Evolutionary conservation across 1,140 invertebrate species (phyloP).

Genomic region (Phthorimaea operculella): DNA sequence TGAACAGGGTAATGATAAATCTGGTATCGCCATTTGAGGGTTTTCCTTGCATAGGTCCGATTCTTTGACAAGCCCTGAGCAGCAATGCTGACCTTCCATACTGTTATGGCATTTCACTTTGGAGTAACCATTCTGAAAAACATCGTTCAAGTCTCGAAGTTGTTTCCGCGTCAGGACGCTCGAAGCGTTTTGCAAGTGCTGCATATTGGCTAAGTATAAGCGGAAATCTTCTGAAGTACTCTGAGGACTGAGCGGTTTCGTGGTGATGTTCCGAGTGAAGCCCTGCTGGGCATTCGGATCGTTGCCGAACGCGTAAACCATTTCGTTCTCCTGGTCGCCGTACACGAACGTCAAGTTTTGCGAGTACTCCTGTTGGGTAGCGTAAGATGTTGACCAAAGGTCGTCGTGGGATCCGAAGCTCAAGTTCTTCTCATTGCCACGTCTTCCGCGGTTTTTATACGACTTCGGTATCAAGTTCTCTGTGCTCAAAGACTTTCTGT

Average conservation of each 20-base stretch:
- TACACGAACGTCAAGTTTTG: constrained; percentile 60
- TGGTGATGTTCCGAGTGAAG: constrained; percentile 70
- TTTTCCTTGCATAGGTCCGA: constrained; percentile 40
- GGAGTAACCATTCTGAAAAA: constrained; percentile 68
- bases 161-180: constrained; percentile 69
- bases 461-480: constrained; percentile 68
- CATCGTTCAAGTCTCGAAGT: constrained; percentile 67
- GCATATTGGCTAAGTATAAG: constrained; percentile 75
- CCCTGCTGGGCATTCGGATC: constrained; percentile 44
- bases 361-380: constrained; percentile 39
- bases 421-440: constrained; percentile 39
- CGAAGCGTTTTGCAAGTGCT: constrained; percentile 74
- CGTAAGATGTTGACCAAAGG: constrained; percentile 54
- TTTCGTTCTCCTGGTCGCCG: constrained; percentile 63
- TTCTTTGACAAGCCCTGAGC: constrained; percentile 35
- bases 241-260: constrained; percentile 70
- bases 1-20: constrained; percentile 42
- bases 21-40: constrained; percentile 58
- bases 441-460: constrained; percentile 48
- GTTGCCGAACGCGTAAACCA: constrained; percentile 59
- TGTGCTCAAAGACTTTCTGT: constrained; percentile 69
- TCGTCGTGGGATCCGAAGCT: constrained; percentile 65
- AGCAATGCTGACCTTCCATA: constrained; percentile 42
- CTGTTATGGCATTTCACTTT: constrained; percentile 48
- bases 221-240: constrained; percentile 75